Evolutionary conservation across 2,888 invertebrate genomes (phyloP).

Genomic region (Patella pellucida): DNA sequence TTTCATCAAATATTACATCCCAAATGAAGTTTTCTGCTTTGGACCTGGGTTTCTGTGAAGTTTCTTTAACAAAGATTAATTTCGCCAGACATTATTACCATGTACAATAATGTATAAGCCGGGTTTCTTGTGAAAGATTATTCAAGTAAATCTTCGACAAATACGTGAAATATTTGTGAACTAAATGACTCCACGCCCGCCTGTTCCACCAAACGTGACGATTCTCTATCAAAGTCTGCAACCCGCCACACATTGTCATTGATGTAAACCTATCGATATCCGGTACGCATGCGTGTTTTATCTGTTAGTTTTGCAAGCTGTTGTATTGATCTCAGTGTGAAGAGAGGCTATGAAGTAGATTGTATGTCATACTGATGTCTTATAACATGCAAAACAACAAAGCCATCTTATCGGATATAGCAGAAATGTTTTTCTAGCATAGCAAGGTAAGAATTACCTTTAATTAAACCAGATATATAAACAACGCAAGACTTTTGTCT

Average conservation of each 20-base stretch:
- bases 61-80: slow-evolving; percentile 2
- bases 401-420: neutral
- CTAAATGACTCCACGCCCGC: no score
- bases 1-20: no score
- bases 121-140: neutral
- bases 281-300: slow-evolving; percentile 11
- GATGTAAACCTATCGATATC: slow-evolving; percentile 9
- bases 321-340: slow-evolving; percentile 1
- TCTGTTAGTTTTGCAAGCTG: neutral
- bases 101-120: neutral
- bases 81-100: slow-evolving; percentile 6
- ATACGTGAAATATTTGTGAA: neutral
- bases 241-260: neutral
- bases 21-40: no score
- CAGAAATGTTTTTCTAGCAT: neutral
- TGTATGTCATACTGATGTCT: slow-evolving; percentile 2
- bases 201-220: no score
- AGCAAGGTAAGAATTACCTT: no score
- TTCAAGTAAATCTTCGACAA: slow-evolving; percentile 4
- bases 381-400: neutral
- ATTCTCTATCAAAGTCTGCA: no score
- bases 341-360: neutral
- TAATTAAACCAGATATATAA: no score
- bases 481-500: no score
- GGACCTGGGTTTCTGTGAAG: no score